phyloP scores from a whole-genome alignment of 2,888 invertebrate species.

The Microchrysa polita region DNA sequence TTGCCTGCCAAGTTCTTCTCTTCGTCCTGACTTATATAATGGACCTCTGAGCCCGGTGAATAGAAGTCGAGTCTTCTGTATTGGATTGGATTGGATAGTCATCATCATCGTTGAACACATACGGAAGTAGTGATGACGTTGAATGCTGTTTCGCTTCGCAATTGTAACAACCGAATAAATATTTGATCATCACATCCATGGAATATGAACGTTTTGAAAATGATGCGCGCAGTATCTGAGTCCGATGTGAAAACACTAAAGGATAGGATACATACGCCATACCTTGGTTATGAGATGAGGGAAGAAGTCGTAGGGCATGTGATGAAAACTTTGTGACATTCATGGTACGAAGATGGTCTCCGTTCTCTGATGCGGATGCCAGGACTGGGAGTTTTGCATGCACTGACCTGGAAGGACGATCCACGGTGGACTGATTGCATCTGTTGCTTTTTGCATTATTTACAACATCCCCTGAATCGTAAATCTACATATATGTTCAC shows the following conservation, averaged over 20 bases:
- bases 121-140: slow-evolving; percentile 11
- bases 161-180: slow-evolving; percentile 39
- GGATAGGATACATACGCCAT: slow-evolving; percentile 4
- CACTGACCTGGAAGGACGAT: background rate
- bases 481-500: too few species aligned
- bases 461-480: too few species aligned
- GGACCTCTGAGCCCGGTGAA: too few species aligned
- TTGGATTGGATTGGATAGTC: too few species aligned
- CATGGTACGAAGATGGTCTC: too few species aligned
- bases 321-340: slow-evolving; percentile 17
- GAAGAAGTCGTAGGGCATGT: background rate
- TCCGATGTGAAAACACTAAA: background rate
- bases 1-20: too few species aligned
- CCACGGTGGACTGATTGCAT: slow-evolving; percentile 22
- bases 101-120: slow-evolving; percentile 24
- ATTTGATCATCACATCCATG: slow-evolving; percentile 31
- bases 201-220: slow-evolving; percentile 24
- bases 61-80: too few species aligned
- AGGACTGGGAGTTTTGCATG: too few species aligned
- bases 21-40: too few species aligned
- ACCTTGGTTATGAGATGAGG: too few species aligned
- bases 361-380: too few species aligned
- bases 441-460: slow-evolving; percentile 21
- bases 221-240: slow-evolving; percentile 3
- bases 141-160: slow-evolving; percentile 25